Evolutionary conservation across 2,113 vertebrate species (phyloP).

Genomic region (Corynorhinus townsendii): DNA sequence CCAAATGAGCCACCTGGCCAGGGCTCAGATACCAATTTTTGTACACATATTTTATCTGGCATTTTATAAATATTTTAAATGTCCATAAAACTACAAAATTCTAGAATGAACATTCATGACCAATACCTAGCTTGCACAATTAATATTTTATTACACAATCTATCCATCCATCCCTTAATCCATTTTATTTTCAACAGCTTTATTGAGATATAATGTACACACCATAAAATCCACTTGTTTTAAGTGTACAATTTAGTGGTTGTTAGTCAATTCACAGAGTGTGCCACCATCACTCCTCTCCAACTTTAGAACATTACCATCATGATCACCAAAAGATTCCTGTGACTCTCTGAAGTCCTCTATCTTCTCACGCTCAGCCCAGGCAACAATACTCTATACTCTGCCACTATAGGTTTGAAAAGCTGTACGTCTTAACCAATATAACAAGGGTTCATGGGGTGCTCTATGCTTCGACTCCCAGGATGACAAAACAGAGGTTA

Average conservation of each 20-base stretch:
- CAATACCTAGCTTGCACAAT: background rate
- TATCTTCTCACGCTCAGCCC: background rate
- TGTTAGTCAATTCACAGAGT: background rate
- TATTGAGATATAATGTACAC: background rate
- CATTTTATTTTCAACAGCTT: background rate
- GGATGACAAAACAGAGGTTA: background rate
- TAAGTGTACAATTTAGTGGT: background rate
- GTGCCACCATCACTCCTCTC: background rate
- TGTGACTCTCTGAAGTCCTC: background rate
- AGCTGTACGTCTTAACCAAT: background rate
- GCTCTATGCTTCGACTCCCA: background rate
- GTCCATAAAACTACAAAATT: background rate
- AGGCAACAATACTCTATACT: background rate
- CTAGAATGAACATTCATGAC: background rate
- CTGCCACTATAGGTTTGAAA: conserved; percentile 5
- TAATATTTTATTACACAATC: background rate
- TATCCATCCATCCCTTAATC: background rate
- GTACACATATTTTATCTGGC: background rate
- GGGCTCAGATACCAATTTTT: background rate
- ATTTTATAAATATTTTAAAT: background rate
- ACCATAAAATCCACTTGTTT: background rate
- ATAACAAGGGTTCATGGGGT: background rate
- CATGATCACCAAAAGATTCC: background rate
- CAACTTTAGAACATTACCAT: background rate
- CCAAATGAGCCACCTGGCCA: no score